These are phyloP conservation scores for Mechanitis messenoides DNA, from an alignment of 2,888 invertebrate species.

Conservation along the genomic window DNA sequence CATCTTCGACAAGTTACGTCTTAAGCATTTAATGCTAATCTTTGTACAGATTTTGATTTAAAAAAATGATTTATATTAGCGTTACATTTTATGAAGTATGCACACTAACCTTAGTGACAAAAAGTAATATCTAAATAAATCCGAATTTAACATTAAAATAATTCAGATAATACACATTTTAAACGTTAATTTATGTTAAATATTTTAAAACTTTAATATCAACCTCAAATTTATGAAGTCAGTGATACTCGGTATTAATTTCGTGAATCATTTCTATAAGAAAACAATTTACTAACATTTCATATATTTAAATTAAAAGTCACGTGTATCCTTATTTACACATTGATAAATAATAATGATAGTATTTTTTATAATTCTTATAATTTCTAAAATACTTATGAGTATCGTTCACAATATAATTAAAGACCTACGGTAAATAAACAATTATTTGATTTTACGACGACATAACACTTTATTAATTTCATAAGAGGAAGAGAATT, in stretches of 20 bases:
- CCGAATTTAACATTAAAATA: too few relatives aligned
- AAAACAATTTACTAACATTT: background rate
- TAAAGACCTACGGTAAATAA: constrained; percentile 1
- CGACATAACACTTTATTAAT: constrained; percentile 2
- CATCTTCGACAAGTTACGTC: constrained; percentile 14
- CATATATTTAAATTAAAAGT: constrained; percentile 1
- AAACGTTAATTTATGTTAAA: background rate
- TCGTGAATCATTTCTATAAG: background rate
- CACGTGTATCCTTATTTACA: background rate
- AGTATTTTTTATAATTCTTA: background rate
- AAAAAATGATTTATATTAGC: constrained; percentile 5
- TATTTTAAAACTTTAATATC: background rate
- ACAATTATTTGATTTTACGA: constrained; percentile 1
- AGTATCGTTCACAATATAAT: background rate
- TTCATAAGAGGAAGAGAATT: constrained; percentile 8
- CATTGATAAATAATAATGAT: constrained; percentile 2
- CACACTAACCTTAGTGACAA: constrained; percentile 2
- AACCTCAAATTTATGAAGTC: background rate
- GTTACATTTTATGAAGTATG: background rate
- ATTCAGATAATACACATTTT: background rate
- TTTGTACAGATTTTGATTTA: constrained; percentile 20
- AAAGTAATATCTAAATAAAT: too few relatives aligned
- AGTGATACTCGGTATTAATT: background rate
- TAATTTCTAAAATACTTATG: constrained; percentile 2
- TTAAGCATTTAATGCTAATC: constrained; percentile 23